Base-by-base conservation (phyloP, 1,140 invertebrate species). In the Aphelenchoides fujianensis region DNA sequence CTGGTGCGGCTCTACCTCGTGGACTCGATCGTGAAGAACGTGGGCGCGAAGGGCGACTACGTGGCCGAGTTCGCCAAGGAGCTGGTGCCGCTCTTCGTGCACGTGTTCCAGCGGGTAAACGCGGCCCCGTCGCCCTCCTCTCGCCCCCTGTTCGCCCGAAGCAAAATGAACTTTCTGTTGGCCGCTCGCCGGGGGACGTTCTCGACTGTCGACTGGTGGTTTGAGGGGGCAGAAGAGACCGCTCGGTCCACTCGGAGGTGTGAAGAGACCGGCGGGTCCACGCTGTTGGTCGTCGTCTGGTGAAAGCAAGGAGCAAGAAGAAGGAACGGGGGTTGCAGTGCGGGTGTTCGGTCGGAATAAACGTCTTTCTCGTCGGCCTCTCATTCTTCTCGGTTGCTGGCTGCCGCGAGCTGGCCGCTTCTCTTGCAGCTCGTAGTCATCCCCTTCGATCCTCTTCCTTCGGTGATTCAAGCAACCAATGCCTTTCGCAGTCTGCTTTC, bases 11-110 rank as follows among this genome's bases (percentile, higher is more conserved):
- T 98, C 79, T 98, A 98, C 89, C 90, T 98, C 87, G 94, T 97
- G 85, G 96, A 98, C 88, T 98, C 95, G 68, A 97, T 98, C 82
- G 90, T 97, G 86, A 98, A 98, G 89, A 98, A 97, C 88, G 90
- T 97, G 36, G 57, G 32, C 9, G 35, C 57, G 23, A 71, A 28
- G 0, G 72, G 53, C 19, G 72, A 66, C 57, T 98, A 98, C 87
- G 89, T 90, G 32, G 86, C 88, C 82, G 89, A 95, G 74, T 97
- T 98, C 57, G 63, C 73, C 12, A 75, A 71, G 53, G 73, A 68
- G n/a, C 81, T 83, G 9, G 73, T 84, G n/a, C 73, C 72, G 53
- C 74, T 84, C 53, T 79, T 83, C 68, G 69, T 79, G 9, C 81
- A 83, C 63, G 74, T 80, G 23, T 83, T 83, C 64, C 52, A 78